Evolutionary conservation across 2,113 vertebrate species (phyloP).

Genomic region (Amblyornis subalaris): DNA sequence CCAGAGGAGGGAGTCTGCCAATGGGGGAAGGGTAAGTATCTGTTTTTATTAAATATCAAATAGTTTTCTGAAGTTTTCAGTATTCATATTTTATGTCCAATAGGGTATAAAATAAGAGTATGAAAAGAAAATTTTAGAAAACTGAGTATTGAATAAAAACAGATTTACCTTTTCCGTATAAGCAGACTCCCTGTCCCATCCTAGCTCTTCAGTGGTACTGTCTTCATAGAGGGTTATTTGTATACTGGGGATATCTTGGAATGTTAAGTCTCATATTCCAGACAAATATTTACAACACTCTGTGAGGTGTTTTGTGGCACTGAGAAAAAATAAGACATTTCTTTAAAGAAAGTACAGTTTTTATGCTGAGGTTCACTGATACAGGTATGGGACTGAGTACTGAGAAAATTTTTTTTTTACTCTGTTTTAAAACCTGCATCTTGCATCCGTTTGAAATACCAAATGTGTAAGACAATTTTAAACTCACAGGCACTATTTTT

Average conservation of each 20-base stretch:
- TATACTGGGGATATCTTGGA: not conserved
- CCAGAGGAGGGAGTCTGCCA: conserved; percentile 57
- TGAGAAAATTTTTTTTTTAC: not conserved
- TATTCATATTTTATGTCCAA: conserved; percentile 64
- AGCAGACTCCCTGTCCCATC: conserved; percentile 18
- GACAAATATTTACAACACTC: not conserved
- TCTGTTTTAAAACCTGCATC: not conserved
- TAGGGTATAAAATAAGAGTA: conserved; percentile 66
- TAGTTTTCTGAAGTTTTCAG: conserved; percentile 66
- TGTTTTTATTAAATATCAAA: conserved; percentile 64
- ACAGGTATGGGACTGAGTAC: not conserved
- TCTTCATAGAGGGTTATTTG: not conserved
- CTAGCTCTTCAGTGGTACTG: not conserved
- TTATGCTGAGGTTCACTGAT: not conserved
- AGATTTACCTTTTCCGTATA: conserved; percentile 17
- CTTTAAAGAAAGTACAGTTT: not conserved
- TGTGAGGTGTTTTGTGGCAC: not conserved
- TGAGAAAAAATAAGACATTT: not conserved
- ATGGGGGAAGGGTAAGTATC: conserved; percentile 44
- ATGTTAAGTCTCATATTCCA: not conserved
- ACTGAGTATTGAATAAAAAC: conserved; percentile 66
- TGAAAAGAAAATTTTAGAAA: conserved; percentile 67
- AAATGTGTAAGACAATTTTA: not conserved
- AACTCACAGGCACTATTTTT: not conserved
- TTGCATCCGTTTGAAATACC: not conserved